Evolutionary conservation across 1,140 invertebrate genomes (phyloP).

Genomic region (Heliconius nattereri): DNA sequence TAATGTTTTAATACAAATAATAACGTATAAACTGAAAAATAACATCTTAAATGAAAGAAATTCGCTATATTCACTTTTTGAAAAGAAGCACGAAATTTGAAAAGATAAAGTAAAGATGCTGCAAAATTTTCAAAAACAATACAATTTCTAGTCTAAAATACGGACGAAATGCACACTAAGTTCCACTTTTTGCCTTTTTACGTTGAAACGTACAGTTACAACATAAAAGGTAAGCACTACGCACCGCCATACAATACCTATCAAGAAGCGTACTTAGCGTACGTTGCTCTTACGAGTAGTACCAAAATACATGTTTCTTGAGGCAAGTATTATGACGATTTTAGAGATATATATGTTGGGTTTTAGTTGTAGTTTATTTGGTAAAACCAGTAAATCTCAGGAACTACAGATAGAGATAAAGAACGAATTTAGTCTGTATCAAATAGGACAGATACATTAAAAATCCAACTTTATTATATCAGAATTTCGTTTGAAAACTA

Average conservation of each 20-base stretch:
- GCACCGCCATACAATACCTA: conserved; percentile 2
- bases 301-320: background rate
- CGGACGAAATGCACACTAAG: background rate
- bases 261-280: conserved; percentile 6
- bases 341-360: background rate
- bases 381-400: too few species aligned
- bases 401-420: too few species aligned
- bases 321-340: background rate
- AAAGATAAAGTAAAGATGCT: background rate
- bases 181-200: conserved; percentile 11
- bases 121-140: background rate
- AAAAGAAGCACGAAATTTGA: background rate
- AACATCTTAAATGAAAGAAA: background rate
- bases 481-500: too few species aligned
- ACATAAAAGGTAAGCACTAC: conserved; percentile 4
- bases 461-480: too few species aligned
- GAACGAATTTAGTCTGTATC: too few species aligned
- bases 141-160: conserved; percentile 11
- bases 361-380: too few species aligned
- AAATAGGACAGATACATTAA: too few species aligned
- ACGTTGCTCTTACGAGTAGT: background rate
- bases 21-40: background rate
- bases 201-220: background rate
- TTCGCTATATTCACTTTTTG: background rate
- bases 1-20: too few species aligned